Percentiles rank a stretch among this genome's conserved stretches.
Evolutionary conservation across 2,113 vertebrate genomes (phyloP).

Genomic region (Otolemur garnettii): DNA sequence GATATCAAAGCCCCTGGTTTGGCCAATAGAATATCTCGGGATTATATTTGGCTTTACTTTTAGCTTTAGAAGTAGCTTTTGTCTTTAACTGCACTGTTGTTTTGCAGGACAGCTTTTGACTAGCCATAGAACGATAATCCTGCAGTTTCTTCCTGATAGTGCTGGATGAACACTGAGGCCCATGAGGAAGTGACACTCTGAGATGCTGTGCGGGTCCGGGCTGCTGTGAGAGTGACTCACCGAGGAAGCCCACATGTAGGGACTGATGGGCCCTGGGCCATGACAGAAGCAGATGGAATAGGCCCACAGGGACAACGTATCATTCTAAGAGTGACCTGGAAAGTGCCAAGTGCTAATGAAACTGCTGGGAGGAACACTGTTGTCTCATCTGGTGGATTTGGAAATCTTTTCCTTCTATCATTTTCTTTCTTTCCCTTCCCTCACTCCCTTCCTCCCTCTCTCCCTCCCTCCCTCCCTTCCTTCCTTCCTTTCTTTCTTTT

Average conservation of each 20-base stretch:
- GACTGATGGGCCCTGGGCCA: neutral
- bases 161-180: neutral
- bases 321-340: neutral
- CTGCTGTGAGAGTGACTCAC: neutral
- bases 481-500: too few relatives aligned
- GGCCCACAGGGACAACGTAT: neutral
- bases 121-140: neutral
- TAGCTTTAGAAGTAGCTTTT: neutral
- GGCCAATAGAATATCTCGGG: neutral
- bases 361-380: neutral
- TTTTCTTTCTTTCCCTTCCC: too few relatives aligned
- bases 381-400: neutral
- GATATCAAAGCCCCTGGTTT: neutral
- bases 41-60: neutral
- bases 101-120: neutral
- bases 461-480: too few relatives aligned
- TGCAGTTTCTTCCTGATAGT: neutral
- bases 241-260: neutral
- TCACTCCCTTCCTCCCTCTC: too few relatives aligned
- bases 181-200: fast-evolving
- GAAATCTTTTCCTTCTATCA: neutral
- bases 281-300: slow-evolving; percentile 26
- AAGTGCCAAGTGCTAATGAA: neutral
- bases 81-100: neutral
- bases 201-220: neutral